Evolutionary conservation across 2,888 invertebrate species (phyloP), one percentile per base, ranked within the genome.

Genomic region (Conops quadrifasciatus): DNA sequence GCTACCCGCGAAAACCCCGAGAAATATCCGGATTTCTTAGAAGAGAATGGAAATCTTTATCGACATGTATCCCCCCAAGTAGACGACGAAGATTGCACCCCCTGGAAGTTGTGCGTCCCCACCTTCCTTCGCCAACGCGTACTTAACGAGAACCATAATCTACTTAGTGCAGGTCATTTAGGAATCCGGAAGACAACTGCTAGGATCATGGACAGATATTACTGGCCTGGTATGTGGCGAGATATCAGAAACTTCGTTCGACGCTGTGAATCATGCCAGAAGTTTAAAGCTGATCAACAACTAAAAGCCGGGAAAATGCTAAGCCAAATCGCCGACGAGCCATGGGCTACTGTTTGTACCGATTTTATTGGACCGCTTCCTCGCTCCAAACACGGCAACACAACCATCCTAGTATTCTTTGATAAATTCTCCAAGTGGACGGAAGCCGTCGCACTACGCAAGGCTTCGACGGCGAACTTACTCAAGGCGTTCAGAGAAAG

Each of bases 181-280:
- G 71, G 71, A 0, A 59, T 76, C 0, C 53, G 67, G 11, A 76
- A 74, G 15, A 75, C 75, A 0, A n/a, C 58, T 0, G 28, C 15
- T 0, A 59, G 73, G 2, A 24, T 74, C 0, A 13, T 58, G 5
- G 64, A 72, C 15, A 47, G 65, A 0, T 74, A 75, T 45, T 75
- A 74, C 49, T 75, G 72, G 73, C 72, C 74, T 1, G 75, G 74
- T 0, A 56, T 74, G 24, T 56, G 59, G 7, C n/a, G 72, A 1
- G 70, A 0, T 36, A 24, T 7, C 19, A 62, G 2, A 72, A 74
- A 45, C 9, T 45, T 45, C 43, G 71, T 75, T 0, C 28, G 66
- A 1, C 16, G 53, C 0, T 73, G 75, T 26, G 11, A 47, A 4
- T n/a, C 21, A 0, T 76, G 73, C 45, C 71, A 69, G 11, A 58